phyloP scores from a whole-genome alignment of 2,113 vertebrate species.

The Miniopterus natalensis region DNA sequence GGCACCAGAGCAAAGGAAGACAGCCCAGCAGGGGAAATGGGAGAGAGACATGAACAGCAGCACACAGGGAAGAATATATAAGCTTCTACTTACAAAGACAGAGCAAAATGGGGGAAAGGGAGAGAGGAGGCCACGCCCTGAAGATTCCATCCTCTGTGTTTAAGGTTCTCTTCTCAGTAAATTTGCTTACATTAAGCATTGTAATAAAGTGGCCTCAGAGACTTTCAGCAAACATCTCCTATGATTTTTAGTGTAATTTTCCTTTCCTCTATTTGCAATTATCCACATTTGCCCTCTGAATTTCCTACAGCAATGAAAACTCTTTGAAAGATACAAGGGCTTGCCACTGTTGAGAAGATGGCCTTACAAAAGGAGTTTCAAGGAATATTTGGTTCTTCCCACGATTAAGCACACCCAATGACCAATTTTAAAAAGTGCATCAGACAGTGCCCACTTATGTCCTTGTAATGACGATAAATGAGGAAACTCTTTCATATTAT shows the following conservation, averaged over 20 bases:
- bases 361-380: neutral
- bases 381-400: neutral
- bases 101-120: neutral
- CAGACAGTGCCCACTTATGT: neutral
- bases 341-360: neutral
- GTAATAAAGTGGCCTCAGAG: neutral
- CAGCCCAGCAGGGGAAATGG: neutral
- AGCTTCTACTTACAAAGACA: neutral
- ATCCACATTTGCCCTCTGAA: neutral
- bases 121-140: neutral
- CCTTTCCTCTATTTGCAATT: neutral
- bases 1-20: neutral
- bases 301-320: neutral
- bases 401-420: neutral
- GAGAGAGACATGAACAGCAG: neutral
- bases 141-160: neutral
- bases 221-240: neutral
- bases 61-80: neutral
- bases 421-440: neutral
- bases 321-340: neutral
- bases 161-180: neutral
- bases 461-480: neutral
- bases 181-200: neutral
- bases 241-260: neutral
- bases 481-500: neutral